Evolutionary conservation across 2,888 invertebrate species (phyloP).

Genomic region (Biston stratarius): DNA sequence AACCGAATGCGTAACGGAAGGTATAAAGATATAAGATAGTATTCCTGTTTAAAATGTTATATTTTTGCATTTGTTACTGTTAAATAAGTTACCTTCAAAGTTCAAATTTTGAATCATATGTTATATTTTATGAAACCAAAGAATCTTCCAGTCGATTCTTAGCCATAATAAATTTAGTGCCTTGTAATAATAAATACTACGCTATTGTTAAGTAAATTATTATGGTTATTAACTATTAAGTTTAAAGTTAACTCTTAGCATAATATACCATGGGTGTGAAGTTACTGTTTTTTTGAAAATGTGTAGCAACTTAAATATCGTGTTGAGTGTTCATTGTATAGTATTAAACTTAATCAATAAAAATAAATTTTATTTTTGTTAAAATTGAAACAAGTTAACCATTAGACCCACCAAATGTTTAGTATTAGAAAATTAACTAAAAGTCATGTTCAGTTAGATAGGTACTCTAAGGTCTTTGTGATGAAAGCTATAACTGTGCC

Average conservation of each 20-base stretch:
- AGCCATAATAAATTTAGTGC: conserved; percentile 70
- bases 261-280: conserved; percentile 43
- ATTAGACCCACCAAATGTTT: conserved; percentile 63
- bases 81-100: conserved; percentile 80
- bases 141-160: conserved; percentile 82
- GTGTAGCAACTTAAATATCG: conserved; percentile 50
- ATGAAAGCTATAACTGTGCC: conserved; percentile 8
- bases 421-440: conserved; percentile 53
- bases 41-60: conserved; percentile 51
- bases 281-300: conserved; percentile 43
- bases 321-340: conserved; percentile 61
- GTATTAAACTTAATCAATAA: conserved; percentile 45
- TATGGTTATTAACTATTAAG: conserved; percentile 54
- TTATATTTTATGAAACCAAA: conserved; percentile 74
- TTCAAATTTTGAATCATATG: conserved; percentile 77
- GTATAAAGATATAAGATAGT: conserved; percentile 66
- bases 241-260: conserved; percentile 31
- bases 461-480: conserved; percentile 15
- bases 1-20: conserved; percentile 56
- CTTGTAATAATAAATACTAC: conserved; percentile 58
- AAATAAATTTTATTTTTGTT: conserved; percentile 55
- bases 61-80: conserved; percentile 75
- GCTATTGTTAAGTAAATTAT: conserved; percentile 70
- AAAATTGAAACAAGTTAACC: conserved; percentile 52
- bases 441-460: conserved; percentile 33